Percentiles rank a stretch among this genome's conserved stretches.
These are phyloP conservation scores for Nyctereutes procyonoides DNA, from an alignment of 2,113 vertebrate species.

Conservation along the genomic window DNA sequence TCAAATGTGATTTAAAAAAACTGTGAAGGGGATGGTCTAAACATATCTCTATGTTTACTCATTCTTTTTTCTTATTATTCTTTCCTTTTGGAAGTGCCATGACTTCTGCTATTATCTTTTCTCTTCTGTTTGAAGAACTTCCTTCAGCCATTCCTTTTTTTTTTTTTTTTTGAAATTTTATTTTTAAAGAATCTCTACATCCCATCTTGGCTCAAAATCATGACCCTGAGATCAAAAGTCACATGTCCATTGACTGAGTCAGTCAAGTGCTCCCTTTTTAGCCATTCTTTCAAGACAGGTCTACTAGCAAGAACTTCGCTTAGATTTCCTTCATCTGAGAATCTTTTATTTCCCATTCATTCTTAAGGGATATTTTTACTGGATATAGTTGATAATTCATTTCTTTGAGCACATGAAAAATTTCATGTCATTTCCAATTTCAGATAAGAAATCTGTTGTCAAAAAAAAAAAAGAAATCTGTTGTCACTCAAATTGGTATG, in stretches of 20 bases:
- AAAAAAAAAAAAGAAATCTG: background rate
- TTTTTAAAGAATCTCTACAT: background rate
- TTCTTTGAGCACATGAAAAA: background rate
- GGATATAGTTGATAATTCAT: background rate
- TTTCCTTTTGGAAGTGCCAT: background rate
- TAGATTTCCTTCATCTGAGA: conserved; percentile 23
- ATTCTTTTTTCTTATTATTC: background rate
- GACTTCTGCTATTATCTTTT: background rate
- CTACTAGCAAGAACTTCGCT: background rate
- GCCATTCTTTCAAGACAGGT: background rate
- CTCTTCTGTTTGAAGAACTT: background rate
- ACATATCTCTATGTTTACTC: background rate
- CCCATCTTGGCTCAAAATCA: background rate
- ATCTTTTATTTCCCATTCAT: background rate
- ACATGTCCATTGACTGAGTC: background rate
- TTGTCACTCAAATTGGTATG: background rate
- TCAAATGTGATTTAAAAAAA: background rate
- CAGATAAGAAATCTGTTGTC: background rate
- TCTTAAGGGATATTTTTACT: background rate
- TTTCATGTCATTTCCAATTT: background rate
- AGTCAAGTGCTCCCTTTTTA: background rate
- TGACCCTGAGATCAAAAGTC: background rate
- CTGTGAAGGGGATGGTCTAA: background rate
- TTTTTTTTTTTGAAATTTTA: background rate
- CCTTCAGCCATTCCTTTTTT: background rate